Evolutionary conservation across 2,888 invertebrate genomes (phyloP).

Genomic region (Parochlus steinenii): DNA sequence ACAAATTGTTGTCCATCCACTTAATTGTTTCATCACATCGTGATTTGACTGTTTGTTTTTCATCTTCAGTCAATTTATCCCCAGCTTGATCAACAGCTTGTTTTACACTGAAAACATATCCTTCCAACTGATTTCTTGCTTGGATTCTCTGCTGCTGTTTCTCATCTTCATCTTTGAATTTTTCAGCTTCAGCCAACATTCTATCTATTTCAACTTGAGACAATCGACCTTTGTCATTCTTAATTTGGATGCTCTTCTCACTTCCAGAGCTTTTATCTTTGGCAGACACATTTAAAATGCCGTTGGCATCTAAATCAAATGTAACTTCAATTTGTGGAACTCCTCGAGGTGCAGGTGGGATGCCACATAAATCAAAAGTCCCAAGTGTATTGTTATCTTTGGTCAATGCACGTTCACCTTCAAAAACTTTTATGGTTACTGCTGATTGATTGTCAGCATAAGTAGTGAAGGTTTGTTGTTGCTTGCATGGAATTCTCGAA

Average conservation of each 20-base stretch:
- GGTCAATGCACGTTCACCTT: conserved; percentile 70
- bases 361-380: conserved; percentile 64
- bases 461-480: conserved; percentile 58
- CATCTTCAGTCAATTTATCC: conserved; percentile 49
- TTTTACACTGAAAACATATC: conserved; percentile 53
- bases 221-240: conserved; percentile 71
- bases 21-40: conserved; percentile 53
- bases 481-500: conserved; percentile 52
- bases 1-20: conserved; percentile 66
- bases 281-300: conserved; percentile 67
- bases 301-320: conserved; percentile 80
- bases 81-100: conserved; percentile 47
- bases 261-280: conserved; percentile 64
- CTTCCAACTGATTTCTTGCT: conserved; percentile 59
- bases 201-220: conserved; percentile 76
- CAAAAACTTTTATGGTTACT: conserved; percentile 55
- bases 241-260: conserved; percentile 67
- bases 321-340: conserved; percentile 48
- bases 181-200: conserved; percentile 68
- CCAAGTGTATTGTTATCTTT: conserved; percentile 77
- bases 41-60: conserved; percentile 48
- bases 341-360: conserved; percentile 72
- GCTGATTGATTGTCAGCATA: conserved; percentile 67
- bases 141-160: conserved; percentile 47
- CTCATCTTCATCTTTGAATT: conserved; percentile 60